These are phyloP conservation scores for Philotrypesis tridentata DNA, from an alignment of 1,140 invertebrate genomes.

Conservation along the genomic window DNA sequence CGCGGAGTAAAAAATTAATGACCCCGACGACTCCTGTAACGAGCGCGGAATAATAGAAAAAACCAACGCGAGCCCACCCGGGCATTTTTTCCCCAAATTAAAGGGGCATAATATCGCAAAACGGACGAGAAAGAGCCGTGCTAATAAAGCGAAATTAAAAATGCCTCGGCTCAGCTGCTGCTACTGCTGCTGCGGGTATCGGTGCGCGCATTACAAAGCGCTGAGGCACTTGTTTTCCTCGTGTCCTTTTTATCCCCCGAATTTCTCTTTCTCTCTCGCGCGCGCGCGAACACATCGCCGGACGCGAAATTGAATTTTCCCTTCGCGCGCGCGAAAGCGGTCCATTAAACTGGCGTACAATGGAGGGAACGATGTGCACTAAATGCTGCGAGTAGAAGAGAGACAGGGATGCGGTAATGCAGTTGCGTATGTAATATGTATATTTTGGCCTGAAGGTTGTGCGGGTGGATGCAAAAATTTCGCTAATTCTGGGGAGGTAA, in stretches of 20 bases:
- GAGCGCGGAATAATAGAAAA: not conserved
- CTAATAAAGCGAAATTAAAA: not conserved
- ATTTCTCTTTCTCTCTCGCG: too few species aligned
- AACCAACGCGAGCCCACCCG: not conserved
- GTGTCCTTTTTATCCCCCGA: constrained; percentile 4
- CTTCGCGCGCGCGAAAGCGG: not conserved
- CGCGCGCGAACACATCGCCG: not conserved
- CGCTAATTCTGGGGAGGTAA: too few species aligned
- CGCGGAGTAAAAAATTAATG: not conserved
- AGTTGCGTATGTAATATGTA: too few species aligned
- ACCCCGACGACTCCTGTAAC: not conserved
- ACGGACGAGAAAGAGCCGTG: not conserved
- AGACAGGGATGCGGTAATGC: too few species aligned
- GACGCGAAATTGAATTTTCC: constrained; percentile 27
- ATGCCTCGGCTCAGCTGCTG: not conserved
- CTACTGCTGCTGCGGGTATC: too few species aligned
- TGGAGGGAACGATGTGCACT: not conserved
- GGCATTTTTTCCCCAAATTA: not conserved
- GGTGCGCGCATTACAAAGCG: not conserved
- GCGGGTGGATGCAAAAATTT: not conserved
- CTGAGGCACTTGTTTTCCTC: not conserved
- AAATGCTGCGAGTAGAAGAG: not conserved
- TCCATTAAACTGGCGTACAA: not conserved
- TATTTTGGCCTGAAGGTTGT: too few species aligned
- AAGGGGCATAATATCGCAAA: not conserved